These are phyloP conservation scores for Ephydatia muelleri DNA, from an alignment of 37 sponge, comb jelly and placozoan genomes.

Conservation along the genomic window DNA sequence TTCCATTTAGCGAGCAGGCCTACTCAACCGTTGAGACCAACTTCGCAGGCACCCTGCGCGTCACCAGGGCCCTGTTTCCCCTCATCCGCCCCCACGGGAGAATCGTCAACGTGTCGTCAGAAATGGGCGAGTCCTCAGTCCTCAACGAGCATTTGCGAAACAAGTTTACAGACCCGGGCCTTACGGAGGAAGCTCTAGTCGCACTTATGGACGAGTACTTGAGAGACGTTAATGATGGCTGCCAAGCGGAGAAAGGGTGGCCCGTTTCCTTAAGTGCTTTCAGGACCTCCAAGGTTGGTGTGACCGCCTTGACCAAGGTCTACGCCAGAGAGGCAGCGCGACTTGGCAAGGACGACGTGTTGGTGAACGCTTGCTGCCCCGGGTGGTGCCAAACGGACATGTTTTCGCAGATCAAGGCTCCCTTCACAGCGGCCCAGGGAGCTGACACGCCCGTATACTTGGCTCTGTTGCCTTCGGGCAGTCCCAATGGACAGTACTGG, in stretches of 20 bases:
- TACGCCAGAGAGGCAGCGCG: constrained; percentile 4
- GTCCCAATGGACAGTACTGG: too few species aligned
- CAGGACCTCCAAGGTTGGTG: constrained; percentile 47
- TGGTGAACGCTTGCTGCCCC: constrained; percentile 75
- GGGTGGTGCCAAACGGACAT: constrained; percentile 75
- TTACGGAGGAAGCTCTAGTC: constrained; percentile 71
- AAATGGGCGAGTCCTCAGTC: constrained; percentile 40
- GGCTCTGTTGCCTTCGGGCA: too few species aligned
- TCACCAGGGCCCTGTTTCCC: constrained; percentile 66
- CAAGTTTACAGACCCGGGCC: constrained; percentile 42
- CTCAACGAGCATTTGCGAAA: constrained; percentile 69
- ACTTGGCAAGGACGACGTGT: constrained; percentile 55
- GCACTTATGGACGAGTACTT: constrained; percentile 74
- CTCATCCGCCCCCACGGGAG: constrained; percentile 68
- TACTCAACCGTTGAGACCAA: constrained; percentile 64
- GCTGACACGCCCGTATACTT: too few species aligned
- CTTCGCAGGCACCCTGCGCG: constrained; percentile 80
- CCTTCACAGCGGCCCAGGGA: too few species aligned
- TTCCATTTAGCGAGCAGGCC: constrained; percentile 78
- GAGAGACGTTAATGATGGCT: constrained; percentile 56
- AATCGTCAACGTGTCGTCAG: constrained; percentile 75
- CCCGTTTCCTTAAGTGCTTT: constrained; percentile 32
- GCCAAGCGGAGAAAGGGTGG: constrained; percentile 63
- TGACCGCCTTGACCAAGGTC: constrained; percentile 66
- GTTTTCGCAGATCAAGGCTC: neutral